phyloP scores from a whole-genome alignment of 2,113 vertebrate genomes.

The Setophaga kirtlandii region DNA sequence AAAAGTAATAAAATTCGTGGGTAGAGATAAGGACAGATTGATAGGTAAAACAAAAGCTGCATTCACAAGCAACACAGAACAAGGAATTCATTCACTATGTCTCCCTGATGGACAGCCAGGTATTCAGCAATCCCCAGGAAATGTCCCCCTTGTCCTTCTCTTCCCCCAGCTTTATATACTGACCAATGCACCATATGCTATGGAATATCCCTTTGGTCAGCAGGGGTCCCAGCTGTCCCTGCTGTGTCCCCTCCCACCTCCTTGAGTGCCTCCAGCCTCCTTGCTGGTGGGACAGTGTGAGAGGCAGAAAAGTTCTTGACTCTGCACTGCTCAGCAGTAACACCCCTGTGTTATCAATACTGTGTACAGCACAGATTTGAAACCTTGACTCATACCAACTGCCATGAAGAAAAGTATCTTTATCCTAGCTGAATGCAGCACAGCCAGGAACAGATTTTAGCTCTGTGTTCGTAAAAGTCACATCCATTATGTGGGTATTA shows the following conservation, averaged over 20 bases:
- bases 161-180: background rate
- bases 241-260: background rate
- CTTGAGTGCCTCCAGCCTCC: background rate
- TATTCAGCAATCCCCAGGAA: background rate
- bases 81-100: background rate
- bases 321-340: background rate
- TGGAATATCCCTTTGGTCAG: background rate
- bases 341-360: background rate
- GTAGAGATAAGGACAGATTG: background rate
- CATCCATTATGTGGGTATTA: background rate
- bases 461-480: background rate
- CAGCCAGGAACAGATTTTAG: background rate
- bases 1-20: background rate
- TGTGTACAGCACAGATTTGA: background rate
- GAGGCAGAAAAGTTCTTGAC: background rate
- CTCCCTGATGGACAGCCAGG: background rate
- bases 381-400: background rate
- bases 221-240: background rate
- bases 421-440: background rate
- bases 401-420: background rate
- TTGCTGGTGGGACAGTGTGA: fast-evolving
- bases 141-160: fast-evolving
- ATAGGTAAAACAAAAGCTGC: background rate
- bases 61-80: background rate
- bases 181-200: fast-evolving